phyloP scores from a whole-genome alignment of 2,797 vertebrate genomes.

The Yasuhikotakia modesta region DNA sequence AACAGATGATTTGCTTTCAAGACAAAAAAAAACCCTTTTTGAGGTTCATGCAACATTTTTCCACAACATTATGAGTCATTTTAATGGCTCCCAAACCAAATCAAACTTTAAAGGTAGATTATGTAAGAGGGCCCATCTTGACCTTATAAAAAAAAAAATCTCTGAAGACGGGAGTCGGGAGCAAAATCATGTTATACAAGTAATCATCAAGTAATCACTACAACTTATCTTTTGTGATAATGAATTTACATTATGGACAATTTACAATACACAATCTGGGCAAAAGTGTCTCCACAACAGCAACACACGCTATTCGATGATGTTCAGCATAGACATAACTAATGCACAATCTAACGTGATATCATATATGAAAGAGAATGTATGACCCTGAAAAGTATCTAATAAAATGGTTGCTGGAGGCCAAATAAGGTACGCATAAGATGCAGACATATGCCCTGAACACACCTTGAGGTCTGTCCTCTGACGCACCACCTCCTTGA shows the following conservation, averaged over 20 bases:
- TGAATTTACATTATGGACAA: conserved; percentile 1
- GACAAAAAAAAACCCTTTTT: conserved; percentile 71
- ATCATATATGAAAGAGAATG: too few species aligned
- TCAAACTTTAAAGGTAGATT: conserved; percentile 77
- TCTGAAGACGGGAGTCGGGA: too few species aligned
- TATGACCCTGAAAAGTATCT: too few species aligned
- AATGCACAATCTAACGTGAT: too few species aligned
- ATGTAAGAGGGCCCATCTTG: conserved; percentile 71
- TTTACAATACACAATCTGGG: too few species aligned
- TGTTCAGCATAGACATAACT: too few species aligned
- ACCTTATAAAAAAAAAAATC: too few species aligned
- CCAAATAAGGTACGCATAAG: neutral
- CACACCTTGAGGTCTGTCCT: conserved; percentile 91
- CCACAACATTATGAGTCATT: conserved; percentile 73
- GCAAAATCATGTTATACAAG: too few species aligned
- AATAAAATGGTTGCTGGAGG: neutral
- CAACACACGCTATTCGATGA: neutral
- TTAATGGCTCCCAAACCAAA: conserved; percentile 82
- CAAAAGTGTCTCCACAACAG: neutral
- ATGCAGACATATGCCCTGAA: conserved; percentile 6
- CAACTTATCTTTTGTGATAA: too few species aligned
- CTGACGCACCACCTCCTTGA: conserved; percentile 94
- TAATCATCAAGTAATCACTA: too few species aligned
- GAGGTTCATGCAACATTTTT: conserved; percentile 71
- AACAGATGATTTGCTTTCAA: conserved; percentile 59